A percentile compares a stretch with the other conserved stretches of the same genome.
Conservation (phyloP, 2,888 invertebrate species). For the Laspeyria flexula region DNA sequence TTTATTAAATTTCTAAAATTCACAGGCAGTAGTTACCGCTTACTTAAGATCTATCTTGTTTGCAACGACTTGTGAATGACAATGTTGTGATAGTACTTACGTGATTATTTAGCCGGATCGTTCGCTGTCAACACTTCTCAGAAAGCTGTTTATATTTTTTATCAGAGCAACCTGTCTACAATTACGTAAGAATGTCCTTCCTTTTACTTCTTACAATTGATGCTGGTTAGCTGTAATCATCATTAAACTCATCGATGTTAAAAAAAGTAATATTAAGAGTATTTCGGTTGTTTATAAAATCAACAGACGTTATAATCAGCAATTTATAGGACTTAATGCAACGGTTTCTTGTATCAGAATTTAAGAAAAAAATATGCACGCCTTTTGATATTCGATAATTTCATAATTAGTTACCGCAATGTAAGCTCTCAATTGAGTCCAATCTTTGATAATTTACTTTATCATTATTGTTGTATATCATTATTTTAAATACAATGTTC, state of each 20-base stretch:
- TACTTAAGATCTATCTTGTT: too few species aligned
- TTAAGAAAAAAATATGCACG: too few species aligned
- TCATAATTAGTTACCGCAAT: too few species aligned
- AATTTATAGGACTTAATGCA: background rate
- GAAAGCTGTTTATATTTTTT: conserved; percentile 30
- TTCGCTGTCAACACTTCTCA: conserved; percentile 19
- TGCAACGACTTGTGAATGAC: too few species aligned
- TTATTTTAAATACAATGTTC: too few species aligned
- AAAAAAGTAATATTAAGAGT: conserved; percentile 4
- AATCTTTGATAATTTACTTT: too few species aligned
- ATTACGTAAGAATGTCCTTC: conserved; percentile 20
- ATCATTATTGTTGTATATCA: too few species aligned
- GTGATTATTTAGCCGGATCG: background rate
- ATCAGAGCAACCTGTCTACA: conserved; percentile 14
- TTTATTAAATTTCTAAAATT: too few species aligned
- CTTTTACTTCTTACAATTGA: conserved; percentile 12
- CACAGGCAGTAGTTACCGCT: too few species aligned
- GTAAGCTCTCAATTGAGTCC: too few species aligned
- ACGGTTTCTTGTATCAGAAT: background rate
- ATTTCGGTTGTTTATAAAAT: background rate
- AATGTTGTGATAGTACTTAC: too few species aligned
- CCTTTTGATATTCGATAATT: too few species aligned
- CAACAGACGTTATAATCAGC: background rate
- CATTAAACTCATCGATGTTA: conserved; percentile 7
- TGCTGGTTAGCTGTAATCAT: conserved; percentile 15